Conservation (phyloP, 2,888 invertebrate species). For the Ophion ventricosus region DNA sequence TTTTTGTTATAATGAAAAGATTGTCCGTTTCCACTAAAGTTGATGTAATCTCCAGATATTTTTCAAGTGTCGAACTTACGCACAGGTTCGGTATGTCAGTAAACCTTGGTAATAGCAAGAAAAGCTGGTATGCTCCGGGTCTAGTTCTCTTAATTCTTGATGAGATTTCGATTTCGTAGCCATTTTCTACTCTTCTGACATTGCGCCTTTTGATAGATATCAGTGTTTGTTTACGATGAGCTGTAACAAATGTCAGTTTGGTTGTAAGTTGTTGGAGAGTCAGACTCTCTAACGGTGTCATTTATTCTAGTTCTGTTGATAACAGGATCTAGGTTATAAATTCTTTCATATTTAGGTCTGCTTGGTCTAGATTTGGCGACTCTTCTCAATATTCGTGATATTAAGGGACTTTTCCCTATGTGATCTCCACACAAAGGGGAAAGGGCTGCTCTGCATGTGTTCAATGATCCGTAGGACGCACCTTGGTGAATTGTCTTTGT, state of each 20-base stretch:
- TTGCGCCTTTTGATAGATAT: slow-evolving; percentile 54
- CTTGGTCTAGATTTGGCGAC: slow-evolving; percentile 51
- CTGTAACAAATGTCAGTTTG: slow-evolving; percentile 61
- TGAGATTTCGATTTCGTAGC: slow-evolving; percentile 53
- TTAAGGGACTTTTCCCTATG: slow-evolving; percentile 36
- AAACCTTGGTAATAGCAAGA: slow-evolving; percentile 19
- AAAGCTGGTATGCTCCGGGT: slow-evolving; percentile 25
- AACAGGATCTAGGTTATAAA: slow-evolving; percentile 55
- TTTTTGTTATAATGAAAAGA: slow-evolving; percentile 25
- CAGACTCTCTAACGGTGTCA: slow-evolving; percentile 43
- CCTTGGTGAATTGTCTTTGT: slow-evolving; percentile 49
- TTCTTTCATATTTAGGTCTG: slow-evolving; percentile 62
- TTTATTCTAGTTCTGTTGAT: slow-evolving; percentile 29
- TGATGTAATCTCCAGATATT: slow-evolving; percentile 26
- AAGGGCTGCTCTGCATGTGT: slow-evolving; percentile 55
- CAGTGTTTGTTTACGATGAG: slow-evolving; percentile 64
- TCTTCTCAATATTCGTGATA: slow-evolving; percentile 55
- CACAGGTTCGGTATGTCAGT: slow-evolving; percentile 27
- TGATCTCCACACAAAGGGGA: slow-evolving; percentile 34
- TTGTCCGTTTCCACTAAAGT: neutral
- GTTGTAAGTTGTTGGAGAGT: slow-evolving; percentile 40
- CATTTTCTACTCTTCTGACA: slow-evolving; percentile 30
- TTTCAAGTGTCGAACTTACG: slow-evolving; percentile 23
- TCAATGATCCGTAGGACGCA: slow-evolving; percentile 54
- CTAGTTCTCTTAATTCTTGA: slow-evolving; percentile 16